phyloP scores from a whole-genome alignment of 2,797 vertebrate species.

The Sparidentex hasta region DNA sequence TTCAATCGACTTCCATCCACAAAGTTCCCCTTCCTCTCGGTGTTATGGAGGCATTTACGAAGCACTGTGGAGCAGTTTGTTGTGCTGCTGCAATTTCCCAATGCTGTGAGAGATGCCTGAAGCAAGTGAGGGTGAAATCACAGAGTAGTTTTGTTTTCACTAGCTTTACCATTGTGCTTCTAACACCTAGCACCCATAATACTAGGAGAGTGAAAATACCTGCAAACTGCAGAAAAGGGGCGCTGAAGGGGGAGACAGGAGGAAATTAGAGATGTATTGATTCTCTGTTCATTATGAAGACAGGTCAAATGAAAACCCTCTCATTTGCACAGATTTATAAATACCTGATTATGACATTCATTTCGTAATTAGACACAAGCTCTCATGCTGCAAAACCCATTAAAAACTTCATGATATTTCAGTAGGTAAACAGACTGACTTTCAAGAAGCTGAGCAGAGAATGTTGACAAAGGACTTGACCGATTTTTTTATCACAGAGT shows the following conservation, averaged over 20 bases:
- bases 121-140: conserved; percentile 80
- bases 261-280: conserved; percentile 1
- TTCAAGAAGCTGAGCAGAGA: conserved; percentile 6
- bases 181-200: conserved; percentile 47
- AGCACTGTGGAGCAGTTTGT: conserved; percentile 48
- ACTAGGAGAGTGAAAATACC: conserved; percentile 4
- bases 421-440: not conserved
- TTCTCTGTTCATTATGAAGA: not conserved
- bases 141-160: conserved; percentile 77
- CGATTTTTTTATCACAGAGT: not conserved
- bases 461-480: not conserved
- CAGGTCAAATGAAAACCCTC: not conserved
- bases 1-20: not conserved
- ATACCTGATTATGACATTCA: not conserved
- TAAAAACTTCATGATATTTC: conserved; percentile 2
- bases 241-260: conserved; percentile 2
- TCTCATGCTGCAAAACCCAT: conserved; percentile 10
- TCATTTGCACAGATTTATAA: not conserved
- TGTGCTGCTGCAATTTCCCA: conserved; percentile 56
- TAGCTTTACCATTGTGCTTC: conserved; percentile 52
- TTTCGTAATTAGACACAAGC: conserved; percentile 14
- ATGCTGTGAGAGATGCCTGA: conserved; percentile 71
- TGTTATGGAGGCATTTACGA: conserved; percentile 26
- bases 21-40: not conserved
- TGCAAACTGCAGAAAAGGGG: not conserved